Evolutionary conservation across 1,140 invertebrate genomes (phyloP), one percentile per base, ranked within the genome.

Genomic region (Oppia nitens): DNA sequence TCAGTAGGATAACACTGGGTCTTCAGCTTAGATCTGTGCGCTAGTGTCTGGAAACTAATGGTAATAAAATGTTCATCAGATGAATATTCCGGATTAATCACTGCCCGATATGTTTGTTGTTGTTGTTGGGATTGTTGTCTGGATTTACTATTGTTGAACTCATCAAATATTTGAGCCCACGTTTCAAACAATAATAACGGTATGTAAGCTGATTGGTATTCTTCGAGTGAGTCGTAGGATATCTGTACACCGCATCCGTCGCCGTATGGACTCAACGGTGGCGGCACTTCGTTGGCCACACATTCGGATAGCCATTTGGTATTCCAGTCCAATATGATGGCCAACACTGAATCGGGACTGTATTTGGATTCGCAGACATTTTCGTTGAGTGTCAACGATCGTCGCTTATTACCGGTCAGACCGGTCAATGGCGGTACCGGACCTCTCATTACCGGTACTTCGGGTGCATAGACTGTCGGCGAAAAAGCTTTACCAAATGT

Each of bases 161-260:
- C 49, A 9, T 56, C 55, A 9, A 53, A 24, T 25, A 56, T 49
- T 29, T 57, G 56, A 28, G 56, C 45, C 51, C 51, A 57, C 14
- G 17, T 32, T 48, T 57, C 47, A 2, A 17, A 3, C 11, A 50
- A 20, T 25, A 57, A 49, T 6, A 57, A 51, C 2, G 56, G 50
- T 17, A 57, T 28, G 25, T 57, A 49, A 1, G 45, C 26, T 23
- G n/a, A 48, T 24, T 57, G 47, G 50, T 57, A 57, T 3, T 23
- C 2, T 2, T 50, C 24, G 17, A 57, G 14, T 28, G 56, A 3
- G 3, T 24, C 50, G 40, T 57, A 57, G 2, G 1, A 1, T 24
- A 49, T 20, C 14, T 26, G 28, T 29, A 56, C 21, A 45, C 32
- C 21, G 11, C 11, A n/a, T 21, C 27, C 26, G 3, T 29, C n/a